phyloP scores from a whole-genome alignment of 2,113 vertebrate species.

The Danionella cerebrum region DNA sequence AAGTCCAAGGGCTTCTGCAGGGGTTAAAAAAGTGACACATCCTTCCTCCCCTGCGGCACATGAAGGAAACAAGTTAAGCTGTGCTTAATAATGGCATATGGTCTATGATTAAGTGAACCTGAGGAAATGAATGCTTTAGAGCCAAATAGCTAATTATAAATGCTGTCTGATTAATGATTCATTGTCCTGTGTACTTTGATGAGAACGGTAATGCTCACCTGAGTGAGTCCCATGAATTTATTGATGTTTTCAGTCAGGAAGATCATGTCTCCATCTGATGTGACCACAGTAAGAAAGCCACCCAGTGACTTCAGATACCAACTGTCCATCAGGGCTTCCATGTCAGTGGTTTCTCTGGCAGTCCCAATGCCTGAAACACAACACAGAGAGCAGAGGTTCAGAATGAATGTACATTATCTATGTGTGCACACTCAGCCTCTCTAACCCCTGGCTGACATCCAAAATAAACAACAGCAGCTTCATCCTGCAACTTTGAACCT shows the following conservation, averaged over 20 bases:
- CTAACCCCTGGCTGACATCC: conserved; percentile 44
- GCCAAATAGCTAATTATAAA: background rate
- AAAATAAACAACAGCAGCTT: conserved; percentile 56
- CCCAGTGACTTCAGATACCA: conserved; percentile 92
- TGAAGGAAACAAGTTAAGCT: background rate
- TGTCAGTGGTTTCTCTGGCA: conserved; percentile 7
- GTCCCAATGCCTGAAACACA: conserved; percentile 26
- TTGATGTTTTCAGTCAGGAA: conserved; percentile 97
- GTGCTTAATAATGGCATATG: background rate
- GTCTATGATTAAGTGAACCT: background rate
- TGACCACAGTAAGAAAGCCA: conserved; percentile 92
- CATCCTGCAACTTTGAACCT: conserved; percentile 53
- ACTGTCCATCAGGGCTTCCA: conserved; percentile 60
- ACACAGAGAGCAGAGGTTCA: background rate
- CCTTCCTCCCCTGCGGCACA: background rate
- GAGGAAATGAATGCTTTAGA: background rate
- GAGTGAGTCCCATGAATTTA: conserved; percentile 96
- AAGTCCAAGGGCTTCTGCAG: background rate
- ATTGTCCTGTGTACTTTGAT: background rate
- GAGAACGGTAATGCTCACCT: conserved; percentile 61
- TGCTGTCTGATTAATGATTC: background rate
- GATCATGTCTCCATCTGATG: conserved; percentile 96
- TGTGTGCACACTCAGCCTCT: conserved; percentile 25
- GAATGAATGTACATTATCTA: conserved; percentile 1
- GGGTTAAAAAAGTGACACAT: background rate